phyloP scores from a whole-genome alignment of 2,888 invertebrate genomes.

The Heteromurus nitidus region DNA sequence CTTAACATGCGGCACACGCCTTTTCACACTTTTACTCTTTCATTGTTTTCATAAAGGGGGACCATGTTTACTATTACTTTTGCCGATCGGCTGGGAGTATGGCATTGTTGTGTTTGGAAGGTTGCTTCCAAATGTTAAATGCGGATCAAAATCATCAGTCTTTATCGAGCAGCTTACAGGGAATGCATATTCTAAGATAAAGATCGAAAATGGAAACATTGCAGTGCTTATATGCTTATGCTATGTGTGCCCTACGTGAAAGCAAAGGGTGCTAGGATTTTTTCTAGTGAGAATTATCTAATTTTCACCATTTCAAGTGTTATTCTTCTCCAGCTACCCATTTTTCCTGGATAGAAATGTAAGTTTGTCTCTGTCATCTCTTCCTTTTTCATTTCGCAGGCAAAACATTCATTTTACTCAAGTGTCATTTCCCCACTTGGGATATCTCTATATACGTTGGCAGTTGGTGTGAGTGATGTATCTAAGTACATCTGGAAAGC shows the following conservation, averaged over 20 bases:
- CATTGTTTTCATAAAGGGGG: slow-evolving; percentile 26
- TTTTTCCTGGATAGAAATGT: slow-evolving; percentile 22
- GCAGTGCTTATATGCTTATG: slow-evolving; percentile 11
- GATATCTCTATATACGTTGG: not conserved
- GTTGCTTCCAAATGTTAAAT: too few species aligned
- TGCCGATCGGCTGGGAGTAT: too few species aligned
- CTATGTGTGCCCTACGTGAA: slow-evolving; percentile 4
- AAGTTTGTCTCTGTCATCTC: slow-evolving; percentile 31
- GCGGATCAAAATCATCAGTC: not conserved
- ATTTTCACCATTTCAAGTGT: slow-evolving; percentile 70
- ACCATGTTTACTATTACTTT: too few species aligned
- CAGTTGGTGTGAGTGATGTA: not conserved
- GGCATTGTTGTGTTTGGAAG: too few species aligned
- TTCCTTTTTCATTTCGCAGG: slow-evolving; percentile 37
- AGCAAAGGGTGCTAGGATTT: slow-evolving; percentile 44
- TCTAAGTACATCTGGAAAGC: not conserved
- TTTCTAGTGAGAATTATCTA: slow-evolving; percentile 65
- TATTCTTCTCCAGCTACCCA: slow-evolving; percentile 63
- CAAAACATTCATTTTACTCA: slow-evolving; percentile 45
- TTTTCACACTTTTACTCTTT: not conserved
- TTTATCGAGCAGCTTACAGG: not conserved
- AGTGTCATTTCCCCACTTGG: not conserved
- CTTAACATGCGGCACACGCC: too few species aligned
- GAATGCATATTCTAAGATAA: not conserved
- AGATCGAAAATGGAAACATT: not conserved